A percentile compares a stretch with the other conserved stretches of the same genome.
phyloP scores from a whole-genome alignment of 1,140 invertebrate genomes.

The Hyles vespertilio region DNA sequence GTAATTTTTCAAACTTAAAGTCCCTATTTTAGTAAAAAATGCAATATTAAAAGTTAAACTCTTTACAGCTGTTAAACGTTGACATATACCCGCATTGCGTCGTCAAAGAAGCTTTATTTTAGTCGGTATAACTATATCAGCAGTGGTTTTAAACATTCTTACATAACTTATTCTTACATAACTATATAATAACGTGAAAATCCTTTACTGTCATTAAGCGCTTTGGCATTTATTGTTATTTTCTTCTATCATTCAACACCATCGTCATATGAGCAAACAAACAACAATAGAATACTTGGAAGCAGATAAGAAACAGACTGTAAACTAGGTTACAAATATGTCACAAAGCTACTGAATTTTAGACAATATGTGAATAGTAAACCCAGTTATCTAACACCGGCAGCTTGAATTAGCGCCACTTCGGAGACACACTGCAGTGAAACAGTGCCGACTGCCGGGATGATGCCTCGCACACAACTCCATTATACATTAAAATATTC shows the following conservation, averaged over 20 bases:
- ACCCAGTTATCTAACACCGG: slow-evolving; percentile 23
- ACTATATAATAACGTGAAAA: no score
- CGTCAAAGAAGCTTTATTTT: background rate
- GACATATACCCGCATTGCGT: background rate
- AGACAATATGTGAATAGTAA: slow-evolving; percentile 23
- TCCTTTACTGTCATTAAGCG: no score
- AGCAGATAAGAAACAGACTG: no score
- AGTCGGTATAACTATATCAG: background rate
- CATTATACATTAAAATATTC: no score
- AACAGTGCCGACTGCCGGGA: no score
- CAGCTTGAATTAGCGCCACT: slow-evolving; percentile 12
- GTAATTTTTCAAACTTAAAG: no score
- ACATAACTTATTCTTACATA: no score
- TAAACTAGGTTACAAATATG: slow-evolving; percentile 18
- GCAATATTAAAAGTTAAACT: slow-evolving; percentile 15
- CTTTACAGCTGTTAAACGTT: slow-evolving; percentile 7
- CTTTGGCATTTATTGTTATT: no score
- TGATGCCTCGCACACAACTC: no score
- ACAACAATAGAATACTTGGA: background rate
- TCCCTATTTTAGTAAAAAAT: background rate
- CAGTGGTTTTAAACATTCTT: no score
- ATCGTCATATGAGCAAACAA: background rate
- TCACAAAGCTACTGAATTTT: slow-evolving; percentile 22
- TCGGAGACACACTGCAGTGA: no score
- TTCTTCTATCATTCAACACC: no score